A percentile compares a stretch with the other conserved stretches of the same genome.
phyloP scores from a whole-genome alignment of 2,888 invertebrate genomes.

The Dromius quadrimaculatus region DNA sequence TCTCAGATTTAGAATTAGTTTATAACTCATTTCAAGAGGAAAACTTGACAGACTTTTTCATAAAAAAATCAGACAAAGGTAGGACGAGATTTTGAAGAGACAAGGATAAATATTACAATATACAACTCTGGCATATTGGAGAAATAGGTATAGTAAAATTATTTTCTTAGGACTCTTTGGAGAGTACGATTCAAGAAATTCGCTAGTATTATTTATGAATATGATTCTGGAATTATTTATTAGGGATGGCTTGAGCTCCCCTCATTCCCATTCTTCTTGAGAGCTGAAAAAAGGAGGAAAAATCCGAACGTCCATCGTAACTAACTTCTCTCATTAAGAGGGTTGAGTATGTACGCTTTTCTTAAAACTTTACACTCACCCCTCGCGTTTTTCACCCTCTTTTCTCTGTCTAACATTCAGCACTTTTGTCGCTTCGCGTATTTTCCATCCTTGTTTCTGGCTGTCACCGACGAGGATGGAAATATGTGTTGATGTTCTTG shows the following conservation, averaged over 20 bases:
- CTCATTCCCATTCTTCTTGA: background rate
- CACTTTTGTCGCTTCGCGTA: background rate
- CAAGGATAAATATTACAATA: no score
- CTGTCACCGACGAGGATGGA: constrained; percentile 11
- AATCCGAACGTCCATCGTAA: constrained; percentile 55
- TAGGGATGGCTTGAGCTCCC: no score
- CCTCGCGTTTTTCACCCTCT: constrained; percentile 51
- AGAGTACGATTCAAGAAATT: no score
- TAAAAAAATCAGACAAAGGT: no score
- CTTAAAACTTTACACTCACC: constrained; percentile 58
- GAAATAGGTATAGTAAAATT: no score
- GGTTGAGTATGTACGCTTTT: constrained; percentile 59
- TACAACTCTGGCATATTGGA: no score
- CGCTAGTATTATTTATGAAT: no score
- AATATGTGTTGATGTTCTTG: constrained; percentile 30
- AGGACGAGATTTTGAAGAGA: no score
- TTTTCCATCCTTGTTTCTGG: constrained; percentile 13
- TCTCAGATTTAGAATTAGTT: constrained; percentile 13
- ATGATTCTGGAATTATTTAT: no score
- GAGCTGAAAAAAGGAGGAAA: constrained; percentile 19
- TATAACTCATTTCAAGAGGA: background rate
- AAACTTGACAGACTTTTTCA: no score
- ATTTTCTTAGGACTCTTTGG: no score
- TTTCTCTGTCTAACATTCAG: constrained; percentile 1
- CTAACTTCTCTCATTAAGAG: constrained; percentile 57